Evolutionary conservation across 2,113 vertebrate genomes (phyloP), one percentile per base, ranked within the genome.

Genomic region (Stegostoma tigrinum): DNA sequence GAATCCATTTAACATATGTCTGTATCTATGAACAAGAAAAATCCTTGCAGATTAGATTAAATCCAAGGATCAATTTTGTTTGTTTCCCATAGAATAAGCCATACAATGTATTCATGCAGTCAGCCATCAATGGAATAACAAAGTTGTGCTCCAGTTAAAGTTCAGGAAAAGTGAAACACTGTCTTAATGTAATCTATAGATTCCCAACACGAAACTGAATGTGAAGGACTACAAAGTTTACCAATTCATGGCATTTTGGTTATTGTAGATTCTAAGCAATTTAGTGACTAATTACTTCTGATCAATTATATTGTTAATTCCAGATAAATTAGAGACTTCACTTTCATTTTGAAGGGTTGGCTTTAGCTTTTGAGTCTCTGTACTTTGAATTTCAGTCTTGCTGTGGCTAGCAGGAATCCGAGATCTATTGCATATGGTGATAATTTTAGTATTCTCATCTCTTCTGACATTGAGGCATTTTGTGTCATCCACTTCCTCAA

Each of bases 401-500:
- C 42, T n/a, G 42, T 68, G 72, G 24, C 24, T 72, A 95, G 15
- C 27, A 10, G 61, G 67, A 42, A 72, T 72, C 30, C 34, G 3
- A 70, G 66, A 68, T 70, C 38, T 42, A 70, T 55, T 70, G 66
- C 30, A 70, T 21, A 27, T 90, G 27, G 52, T 48, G 38, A 24
- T 68, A 21, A 19, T 89, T 52, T 89, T 38, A n/a, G 5, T 89
- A 24, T 72, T 91, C 27, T 30, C 19, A n/a, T 72, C 95, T 52
- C 67, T 64, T 72, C n/a, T 96, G 48, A 7, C 34, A 52, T 90
- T 45, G 38, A 87, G 55, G 66, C n/a, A 70, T 89, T 89, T 48
- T 83, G 48, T 72, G 95, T 72, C 96, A 96, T 93, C 70, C 95
- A 96, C 78, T 72, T 96, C 45, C 68, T 94, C 80, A 15, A 94